These are phyloP conservation scores for Myoxocephalus aenaeus DNA, from an alignment of 2,797 vertebrate genomes.

Conservation along the genomic window DNA sequence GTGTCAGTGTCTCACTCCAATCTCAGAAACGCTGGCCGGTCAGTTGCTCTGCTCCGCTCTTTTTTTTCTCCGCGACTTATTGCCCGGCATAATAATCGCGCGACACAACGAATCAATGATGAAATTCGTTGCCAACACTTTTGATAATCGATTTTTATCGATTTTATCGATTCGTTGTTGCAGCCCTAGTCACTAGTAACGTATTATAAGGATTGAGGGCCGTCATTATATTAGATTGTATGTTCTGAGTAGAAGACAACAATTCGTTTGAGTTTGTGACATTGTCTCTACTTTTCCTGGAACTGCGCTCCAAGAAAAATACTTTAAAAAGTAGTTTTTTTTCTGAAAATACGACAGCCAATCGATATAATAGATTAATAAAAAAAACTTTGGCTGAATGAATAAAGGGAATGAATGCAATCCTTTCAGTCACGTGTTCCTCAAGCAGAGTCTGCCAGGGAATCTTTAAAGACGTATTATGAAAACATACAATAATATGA, in stretches of 20 bases:
- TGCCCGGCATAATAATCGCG: too few relatives aligned
- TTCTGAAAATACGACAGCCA: neutral
- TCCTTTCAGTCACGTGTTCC: neutral
- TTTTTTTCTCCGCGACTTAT: too few relatives aligned
- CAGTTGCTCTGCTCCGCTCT: too few relatives aligned
- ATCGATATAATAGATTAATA: neutral
- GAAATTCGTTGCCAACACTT: too few relatives aligned
- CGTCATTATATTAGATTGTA: constrained; percentile 15
- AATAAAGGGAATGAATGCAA: neutral
- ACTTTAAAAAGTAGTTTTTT: neutral
- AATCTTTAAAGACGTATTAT: constrained; percentile 18
- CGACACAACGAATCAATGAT: too few relatives aligned
- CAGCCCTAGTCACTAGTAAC: too few relatives aligned
- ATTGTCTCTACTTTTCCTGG: neutral
- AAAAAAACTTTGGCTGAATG: neutral
- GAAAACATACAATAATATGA: constrained; percentile 19
- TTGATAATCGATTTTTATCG: too few relatives aligned
- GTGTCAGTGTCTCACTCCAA: too few relatives aligned
- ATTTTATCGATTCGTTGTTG: too few relatives aligned
- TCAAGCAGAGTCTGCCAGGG: neutral
- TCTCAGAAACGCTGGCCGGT: too few relatives aligned
- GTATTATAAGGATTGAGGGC: constrained; percentile 30
- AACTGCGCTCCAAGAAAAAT: neutral
- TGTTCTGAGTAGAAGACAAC: constrained; percentile 17
- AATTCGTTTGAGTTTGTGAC: neutral